Percentiles rank a stretch among this genome's conserved stretches.
Evolutionary conservation across 2,888 invertebrate species (phyloP).

Genomic region (Diaprepes abbreviatus): DNA sequence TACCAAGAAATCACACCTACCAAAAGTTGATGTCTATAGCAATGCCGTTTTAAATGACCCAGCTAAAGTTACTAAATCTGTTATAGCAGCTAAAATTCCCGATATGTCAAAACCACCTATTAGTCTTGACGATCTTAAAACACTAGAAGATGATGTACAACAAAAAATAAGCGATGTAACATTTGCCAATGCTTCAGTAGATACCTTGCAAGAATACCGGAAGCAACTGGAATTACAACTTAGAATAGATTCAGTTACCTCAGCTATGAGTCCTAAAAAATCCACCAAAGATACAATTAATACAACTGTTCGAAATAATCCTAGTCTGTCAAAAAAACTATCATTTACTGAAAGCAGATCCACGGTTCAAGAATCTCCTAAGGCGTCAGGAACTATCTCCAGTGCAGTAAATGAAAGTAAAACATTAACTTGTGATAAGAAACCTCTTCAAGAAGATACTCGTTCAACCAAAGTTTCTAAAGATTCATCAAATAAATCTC

Average conservation of each 20-base stretch:
- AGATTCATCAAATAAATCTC: conserved; percentile 16
- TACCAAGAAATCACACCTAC: conserved; percentile 48
- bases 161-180: conserved; percentile 52
- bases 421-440: conserved; percentile 26
- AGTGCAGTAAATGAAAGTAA: conserved; percentile 36
- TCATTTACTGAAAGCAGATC: conserved; percentile 15
- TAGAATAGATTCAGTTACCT: conserved; percentile 57
- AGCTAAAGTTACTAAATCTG: background rate
- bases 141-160: conserved; percentile 57
- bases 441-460: conserved; percentile 3
- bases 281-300: conserved; percentile 17
- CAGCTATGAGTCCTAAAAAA: conserved; percentile 19
- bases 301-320: conserved; percentile 53
- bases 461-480: conserved; percentile 2
- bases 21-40: conserved; percentile 58
- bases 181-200: conserved; percentile 67
- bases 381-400: background rate
- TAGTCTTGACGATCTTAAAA: conserved; percentile 62
- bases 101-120: conserved; percentile 64
- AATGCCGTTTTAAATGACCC: conserved; percentile 53
- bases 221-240: conserved; percentile 69
- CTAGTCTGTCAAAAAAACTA: conserved; percentile 40
- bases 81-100: conserved; percentile 41
- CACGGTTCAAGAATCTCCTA: background rate
- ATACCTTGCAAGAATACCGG: conserved; percentile 69